phyloP scores from a whole-genome alignment of 1,140 invertebrate species.

The Scaptomyza montana region DNA sequence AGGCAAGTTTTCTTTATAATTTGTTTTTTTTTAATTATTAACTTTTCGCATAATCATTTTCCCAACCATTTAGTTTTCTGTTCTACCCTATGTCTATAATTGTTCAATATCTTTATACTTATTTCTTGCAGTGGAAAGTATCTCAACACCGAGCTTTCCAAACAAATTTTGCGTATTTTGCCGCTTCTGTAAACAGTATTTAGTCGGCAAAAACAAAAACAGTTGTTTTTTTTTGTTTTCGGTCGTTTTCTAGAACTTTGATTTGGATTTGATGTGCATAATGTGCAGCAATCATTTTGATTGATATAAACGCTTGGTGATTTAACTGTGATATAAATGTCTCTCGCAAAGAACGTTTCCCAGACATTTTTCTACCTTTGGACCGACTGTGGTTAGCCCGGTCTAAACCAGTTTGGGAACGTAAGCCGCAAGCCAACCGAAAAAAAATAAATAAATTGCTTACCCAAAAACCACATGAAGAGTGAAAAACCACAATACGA shows the following conservation, averaged over 20 bases:
- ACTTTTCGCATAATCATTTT: too few species aligned
- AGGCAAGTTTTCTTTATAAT: neutral
- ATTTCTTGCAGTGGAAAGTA: neutral
- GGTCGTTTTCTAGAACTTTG: neutral
- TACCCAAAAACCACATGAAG: conserved; percentile 62
- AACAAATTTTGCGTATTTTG: conserved; percentile 31
- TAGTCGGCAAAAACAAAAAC: conserved; percentile 5
- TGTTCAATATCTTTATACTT: too few species aligned
- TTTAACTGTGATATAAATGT: conserved; percentile 7
- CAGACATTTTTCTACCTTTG: conserved; percentile 24
- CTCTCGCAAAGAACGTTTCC: conserved; percentile 2
- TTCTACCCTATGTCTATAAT: too few species aligned
- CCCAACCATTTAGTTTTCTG: too few species aligned
- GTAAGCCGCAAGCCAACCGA: neutral
- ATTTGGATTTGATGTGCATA: conserved; percentile 24
- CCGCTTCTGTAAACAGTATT: conserved; percentile 24
- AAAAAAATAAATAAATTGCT: conserved; percentile 48
- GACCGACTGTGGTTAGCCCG: conserved; percentile 13
- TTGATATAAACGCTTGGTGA: conserved; percentile 25
- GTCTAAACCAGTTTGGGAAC: conserved; percentile 39
- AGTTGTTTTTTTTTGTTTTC: conserved; percentile 3
- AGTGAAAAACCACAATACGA: conserved; percentile 80
- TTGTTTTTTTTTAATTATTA: too few species aligned
- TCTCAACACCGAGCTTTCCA: conserved; percentile 31
- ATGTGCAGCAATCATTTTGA: conserved; percentile 35